Evolutionary conservation across 92 coral and sea anemone genomes (phyloP), one percentile per base, ranked within the genome.

Genomic region (Zoanthus gigantus): DNA sequence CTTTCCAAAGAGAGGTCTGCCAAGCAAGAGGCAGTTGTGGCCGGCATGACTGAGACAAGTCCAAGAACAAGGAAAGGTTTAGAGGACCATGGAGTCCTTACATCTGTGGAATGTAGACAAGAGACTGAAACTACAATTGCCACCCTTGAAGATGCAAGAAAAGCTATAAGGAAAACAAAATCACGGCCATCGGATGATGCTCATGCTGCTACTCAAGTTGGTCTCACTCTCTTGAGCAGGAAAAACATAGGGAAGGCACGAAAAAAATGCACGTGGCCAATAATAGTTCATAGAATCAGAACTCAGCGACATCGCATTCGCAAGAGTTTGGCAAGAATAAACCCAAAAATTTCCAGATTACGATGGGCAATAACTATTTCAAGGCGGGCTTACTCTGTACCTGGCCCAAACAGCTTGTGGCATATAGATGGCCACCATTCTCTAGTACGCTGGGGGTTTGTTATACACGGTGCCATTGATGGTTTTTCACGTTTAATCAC

Each of bases 371-470:
- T 48, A 34, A 68, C 77, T 6, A 18, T 88, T 17, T 28, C 90
- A 32, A 71, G 86, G 72, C 61, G 90, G 58, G 78, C 74, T 10
- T 85, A 86, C 15, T 54, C 60, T 9, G 60, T 54, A 54, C 60
- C 60, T 9, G 47, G 85, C 31, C 90, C 90, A 29, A 87, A 87
- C 47, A 63, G 78, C 13, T 76, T 88, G 45, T 88, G 90, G 90
- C 90, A 88, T 78, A 78, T 88, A 16, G 90, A 87, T 63, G 90
- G 90, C 10, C 90, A 87, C 44, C 90, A 87, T 45, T 17, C 50
- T 44, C 81, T 69, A 9, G 60, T 54, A 15, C 11, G 3, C 11
- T 54, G 60, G 60, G 60, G 60, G 15, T 54, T 54, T 15, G 87
- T 88, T 28, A 71, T 88, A 23, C 90, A 79, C 71, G 90, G 90